These are phyloP conservation scores for Drosophila neutralis DNA, from an alignment of 2,888 invertebrate species.

Conservation along the genomic window DNA sequence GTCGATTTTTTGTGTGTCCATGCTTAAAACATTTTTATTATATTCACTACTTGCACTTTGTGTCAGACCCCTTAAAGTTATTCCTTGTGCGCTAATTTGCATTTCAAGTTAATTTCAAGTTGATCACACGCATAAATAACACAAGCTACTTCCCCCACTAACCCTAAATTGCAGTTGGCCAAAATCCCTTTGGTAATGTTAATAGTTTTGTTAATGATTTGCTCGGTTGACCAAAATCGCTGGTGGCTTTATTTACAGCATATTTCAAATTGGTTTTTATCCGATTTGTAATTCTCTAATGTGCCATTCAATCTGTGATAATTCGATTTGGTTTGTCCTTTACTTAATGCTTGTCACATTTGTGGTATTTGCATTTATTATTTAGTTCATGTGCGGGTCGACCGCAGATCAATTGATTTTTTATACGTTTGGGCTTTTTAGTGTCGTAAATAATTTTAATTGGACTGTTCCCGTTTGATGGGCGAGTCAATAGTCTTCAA, in stretches of 20 bases:
- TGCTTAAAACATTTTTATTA: background rate
- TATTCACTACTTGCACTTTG: background rate
- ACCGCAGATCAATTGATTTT: constrained; percentile 75
- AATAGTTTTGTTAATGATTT: constrained; percentile 68
- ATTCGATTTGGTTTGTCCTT: constrained; percentile 55
- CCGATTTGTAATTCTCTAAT: constrained; percentile 44
- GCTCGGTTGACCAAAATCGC: constrained; percentile 57
- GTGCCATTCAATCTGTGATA: constrained; percentile 52
- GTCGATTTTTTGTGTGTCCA: background rate
- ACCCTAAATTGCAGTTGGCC: background rate
- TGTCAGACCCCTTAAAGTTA: background rate
- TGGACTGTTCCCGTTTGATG: constrained; percentile 28
- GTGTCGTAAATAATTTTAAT: constrained; percentile 37
- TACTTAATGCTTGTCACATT: constrained; percentile 37
- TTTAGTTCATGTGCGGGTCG: constrained; percentile 42
- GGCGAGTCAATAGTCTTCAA: constrained; percentile 16
- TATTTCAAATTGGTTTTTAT: constrained; percentile 9
- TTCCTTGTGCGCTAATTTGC: background rate
- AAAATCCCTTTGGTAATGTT: constrained; percentile 42
- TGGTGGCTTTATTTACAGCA: constrained; percentile 28
- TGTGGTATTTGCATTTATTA: constrained; percentile 41
- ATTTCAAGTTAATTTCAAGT: constrained; percentile 24
- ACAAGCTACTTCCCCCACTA: constrained; percentile 1
- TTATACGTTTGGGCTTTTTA: constrained; percentile 40
- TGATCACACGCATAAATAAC: constrained; percentile 40